A percentile compares a stretch with the other conserved stretches of the same genome.
phyloP scores from a whole-genome alignment of 2,888 invertebrate species.

The Microplitis deprimator region DNA sequence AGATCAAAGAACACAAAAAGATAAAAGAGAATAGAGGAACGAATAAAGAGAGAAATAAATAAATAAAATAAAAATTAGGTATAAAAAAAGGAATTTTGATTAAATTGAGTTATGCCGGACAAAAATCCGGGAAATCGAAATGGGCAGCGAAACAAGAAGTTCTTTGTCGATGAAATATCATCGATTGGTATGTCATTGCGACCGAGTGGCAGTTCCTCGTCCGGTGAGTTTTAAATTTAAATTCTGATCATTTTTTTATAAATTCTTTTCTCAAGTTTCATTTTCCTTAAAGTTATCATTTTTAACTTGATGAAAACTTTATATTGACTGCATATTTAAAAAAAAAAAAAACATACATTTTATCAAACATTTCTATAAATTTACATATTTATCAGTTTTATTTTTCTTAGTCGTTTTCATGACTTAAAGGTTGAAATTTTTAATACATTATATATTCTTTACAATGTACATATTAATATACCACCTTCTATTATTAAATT shows the following conservation, averaged over 20 bases:
- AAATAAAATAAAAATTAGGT: slow-evolving; percentile 33
- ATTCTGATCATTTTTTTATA: slow-evolving; percentile 11
- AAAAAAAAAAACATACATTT: not conserved
- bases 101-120: slow-evolving; percentile 64
- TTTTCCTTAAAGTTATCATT: not conserved
- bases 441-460: not conserved
- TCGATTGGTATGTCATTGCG: slow-evolving; percentile 88
- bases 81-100: slow-evolving; percentile 32
- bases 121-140: slow-evolving; percentile 64
- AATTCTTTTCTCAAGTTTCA: slow-evolving; percentile 10
- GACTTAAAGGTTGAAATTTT: not conserved
- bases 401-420: not conserved
- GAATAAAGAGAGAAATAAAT: not conserved
- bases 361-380: not conserved
- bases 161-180: slow-evolving; percentile 78
- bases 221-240: slow-evolving; percentile 75
- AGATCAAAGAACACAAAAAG: not conserved
- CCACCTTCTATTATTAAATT: not conserved
- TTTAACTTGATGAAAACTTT: not conserved
- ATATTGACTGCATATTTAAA: not conserved
- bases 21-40: not conserved
- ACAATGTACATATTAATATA: not conserved
- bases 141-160: slow-evolving; percentile 65
- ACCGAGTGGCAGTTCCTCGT: slow-evolving; percentile 81
- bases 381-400: not conserved